Evolutionary conservation across 2,888 invertebrate species (phyloP), one percentile per base, ranked within the genome.

Genomic region (Phengaris alcon): DNA sequence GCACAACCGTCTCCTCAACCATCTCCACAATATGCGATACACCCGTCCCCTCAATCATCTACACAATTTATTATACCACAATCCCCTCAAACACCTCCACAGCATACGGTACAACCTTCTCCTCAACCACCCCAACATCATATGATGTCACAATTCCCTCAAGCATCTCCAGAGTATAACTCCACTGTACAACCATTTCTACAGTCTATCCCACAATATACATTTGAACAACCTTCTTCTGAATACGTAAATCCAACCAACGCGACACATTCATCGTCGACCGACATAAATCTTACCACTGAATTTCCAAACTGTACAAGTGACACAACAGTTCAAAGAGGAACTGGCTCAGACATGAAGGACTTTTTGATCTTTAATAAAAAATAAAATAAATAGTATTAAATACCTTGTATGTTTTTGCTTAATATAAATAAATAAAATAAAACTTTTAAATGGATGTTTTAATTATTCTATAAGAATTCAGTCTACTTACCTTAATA

Each of bases 401-500:
- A 73, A 74, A 74, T 35, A 64, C 48, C 57, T 74, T 68, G n/a
- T 59, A 74, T 69, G 44, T 48, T 75, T 64, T 69, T 68, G 68
- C n/a, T 44, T 68, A 68, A 68, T 44, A 35, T 35, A 35, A 35
- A 46, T 68, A 75, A 69, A 75, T 70, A 46, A 74, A 75, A 75
- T 55, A 75, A 75, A 68, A 52, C n/a, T 74, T 68, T 74, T 70
- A 48, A 69, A 69, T 75, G 35, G 68, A 46, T 75, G 75, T 75
- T 69, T 75, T 75, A 69, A 52, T 69, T 75, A 74, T 59, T 74
- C 57, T 74, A 74, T 59, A 59, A 74, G 57, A 22, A 74, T 51
- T 74, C 51, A 46, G 57, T 57, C 57, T 73, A 59, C 74, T 74
- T 69, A 74, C 76, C 74, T 74, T 76, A 76, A 76, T 75, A 68